Base-by-base conservation (phyloP, 2,113 vertebrate species). In the Petrocephalus zakoni region DNA sequence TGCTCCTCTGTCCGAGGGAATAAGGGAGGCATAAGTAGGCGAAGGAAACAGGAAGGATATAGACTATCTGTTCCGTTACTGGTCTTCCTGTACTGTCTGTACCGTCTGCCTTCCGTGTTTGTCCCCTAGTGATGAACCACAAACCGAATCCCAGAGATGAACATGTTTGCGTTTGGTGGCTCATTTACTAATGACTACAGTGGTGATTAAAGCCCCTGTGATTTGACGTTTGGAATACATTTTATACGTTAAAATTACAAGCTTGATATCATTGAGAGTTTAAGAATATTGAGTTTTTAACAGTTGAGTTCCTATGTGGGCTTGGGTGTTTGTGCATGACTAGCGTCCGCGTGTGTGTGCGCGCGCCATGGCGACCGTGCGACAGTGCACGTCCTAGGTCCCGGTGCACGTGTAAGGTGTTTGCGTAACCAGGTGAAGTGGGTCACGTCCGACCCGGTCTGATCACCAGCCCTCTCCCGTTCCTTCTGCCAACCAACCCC, bases 301-400 rank as follows among this genome's bases (percentile, higher is more conserved):
- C 2, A 9, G 52, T 55, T 82, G 49, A 53, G 78, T 83, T 61
- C 53, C 37, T 19, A 83, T n/a, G 88, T 84, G 88, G 88, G 88
- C 55, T 87, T 61, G 86, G 17, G 55, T 88, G 88, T 88, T 56
- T 58, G 78, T 84, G 87, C 78, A 88, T 88, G 87, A 88, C 34
- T 46, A 81, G 87, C n/a, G 75, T 88, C 22, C 64, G 78, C 37
- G 21, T 47, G 75, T 61, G 55, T 61, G 85, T 42, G 9, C 21
- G 17, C n/a, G 2, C 29, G 64, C 56, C 37, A 21, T 83, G 53
- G 34, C 21, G 42, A 21, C 52, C 21, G 22, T 34, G 55, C 29
- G 61, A 87, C 58, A 5, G n/a, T 4, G 42, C 15, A 25, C n/a
- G n/a, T 49, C 78, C 78, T 49, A 21, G 11, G 21, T 51, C 87